Conservation (phyloP, 2,797 vertebrate genomes). For the Streptopelia turtur region DNA sequence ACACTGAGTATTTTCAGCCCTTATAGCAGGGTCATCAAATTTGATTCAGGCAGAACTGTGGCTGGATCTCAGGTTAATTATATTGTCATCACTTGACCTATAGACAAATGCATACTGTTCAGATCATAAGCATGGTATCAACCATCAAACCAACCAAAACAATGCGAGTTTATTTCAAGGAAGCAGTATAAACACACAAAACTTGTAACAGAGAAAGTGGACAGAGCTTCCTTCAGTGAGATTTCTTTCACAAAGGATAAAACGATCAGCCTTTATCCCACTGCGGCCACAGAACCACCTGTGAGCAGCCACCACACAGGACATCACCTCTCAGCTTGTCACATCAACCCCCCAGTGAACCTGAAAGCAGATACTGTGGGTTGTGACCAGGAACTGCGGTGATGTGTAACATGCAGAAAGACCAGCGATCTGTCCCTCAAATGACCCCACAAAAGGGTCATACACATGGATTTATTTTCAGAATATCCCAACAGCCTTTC, state of each 20-base stretch:
- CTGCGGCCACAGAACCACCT: background rate
- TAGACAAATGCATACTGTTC: background rate
- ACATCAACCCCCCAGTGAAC: background rate
- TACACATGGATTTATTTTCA: background rate
- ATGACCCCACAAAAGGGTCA: background rate
- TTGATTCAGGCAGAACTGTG: background rate
- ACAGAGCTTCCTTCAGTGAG: background rate
- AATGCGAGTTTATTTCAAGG: background rate
- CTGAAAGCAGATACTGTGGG: background rate
- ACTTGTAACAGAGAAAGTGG: background rate
- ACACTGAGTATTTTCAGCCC: background rate
- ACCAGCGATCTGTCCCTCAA: background rate
- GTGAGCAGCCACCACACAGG: background rate
- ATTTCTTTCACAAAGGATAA: background rate
- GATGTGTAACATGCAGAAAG: background rate
- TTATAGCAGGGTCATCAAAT: background rate
- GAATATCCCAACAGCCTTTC: background rate
- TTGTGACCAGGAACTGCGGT: background rate
- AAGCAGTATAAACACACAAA: background rate
- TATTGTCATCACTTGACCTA: background rate
- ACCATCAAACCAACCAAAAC: background rate
- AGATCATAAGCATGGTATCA: background rate
- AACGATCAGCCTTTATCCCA: fast-evolving
- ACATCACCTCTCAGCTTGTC: background rate
- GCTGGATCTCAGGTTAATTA: background rate